Conservation (phyloP, 2,797 vertebrate genomes). For the Dendrocincla fuliginosa region DNA sequence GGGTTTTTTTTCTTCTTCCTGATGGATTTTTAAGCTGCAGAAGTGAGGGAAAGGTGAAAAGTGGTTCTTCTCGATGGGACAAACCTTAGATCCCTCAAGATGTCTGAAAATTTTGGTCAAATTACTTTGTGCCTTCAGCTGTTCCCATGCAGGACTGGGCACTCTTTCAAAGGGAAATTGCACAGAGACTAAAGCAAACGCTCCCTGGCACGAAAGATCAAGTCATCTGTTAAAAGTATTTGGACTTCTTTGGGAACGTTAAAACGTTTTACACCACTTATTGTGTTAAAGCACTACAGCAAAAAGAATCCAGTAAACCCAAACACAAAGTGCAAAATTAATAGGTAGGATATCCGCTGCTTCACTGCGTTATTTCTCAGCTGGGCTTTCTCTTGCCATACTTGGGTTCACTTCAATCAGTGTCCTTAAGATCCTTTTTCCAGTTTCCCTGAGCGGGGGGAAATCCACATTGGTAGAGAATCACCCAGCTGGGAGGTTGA, state of each 20-base stretch:
- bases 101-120: slow-evolving; percentile 43
- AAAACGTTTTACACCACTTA: slow-evolving; percentile 17
- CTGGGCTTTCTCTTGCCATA: not conserved
- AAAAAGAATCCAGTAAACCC: slow-evolving; percentile 31
- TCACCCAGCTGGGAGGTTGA: not conserved
- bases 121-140: slow-evolving; percentile 58
- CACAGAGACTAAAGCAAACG: not conserved
- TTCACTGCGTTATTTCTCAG: not conserved
- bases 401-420: not conserved
- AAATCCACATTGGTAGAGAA: not conserved
- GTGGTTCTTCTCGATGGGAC: slow-evolving; percentile 10
- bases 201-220: slow-evolving; percentile 15
- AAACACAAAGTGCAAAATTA: slow-evolving; percentile 25
- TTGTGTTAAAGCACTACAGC: not conserved
- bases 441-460: not conserved
- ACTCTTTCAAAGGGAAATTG: slow-evolving; percentile 56
- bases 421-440: not conserved
- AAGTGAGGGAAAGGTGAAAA: slow-evolving; percentile 42
- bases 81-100: slow-evolving; percentile 39
- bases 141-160: slow-evolving; percentile 45
- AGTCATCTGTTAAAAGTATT: slow-evolving; percentile 53
- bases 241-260: slow-evolving; percentile 25
- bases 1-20: not conserved
- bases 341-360: slow-evolving; percentile 26
- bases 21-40: slow-evolving; percentile 27